These are phyloP conservation scores for Drosophila seguyi DNA, from an alignment of 1,140 invertebrate species.

Conservation along the genomic window DNA sequence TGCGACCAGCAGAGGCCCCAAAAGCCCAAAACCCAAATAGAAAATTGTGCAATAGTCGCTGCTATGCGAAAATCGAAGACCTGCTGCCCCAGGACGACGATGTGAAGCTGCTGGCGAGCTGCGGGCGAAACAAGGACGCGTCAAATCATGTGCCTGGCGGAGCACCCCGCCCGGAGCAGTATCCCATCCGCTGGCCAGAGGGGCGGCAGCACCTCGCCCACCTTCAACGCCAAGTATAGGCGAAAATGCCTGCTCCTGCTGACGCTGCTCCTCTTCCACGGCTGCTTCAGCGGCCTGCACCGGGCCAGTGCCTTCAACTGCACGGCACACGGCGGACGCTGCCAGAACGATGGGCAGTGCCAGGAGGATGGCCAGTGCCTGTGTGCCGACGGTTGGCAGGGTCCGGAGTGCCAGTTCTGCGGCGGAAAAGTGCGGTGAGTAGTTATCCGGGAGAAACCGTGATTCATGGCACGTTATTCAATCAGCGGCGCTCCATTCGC, in stretches of 20 bases:
- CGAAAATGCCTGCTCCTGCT: constrained; percentile 81
- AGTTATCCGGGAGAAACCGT: constrained; percentile 2
- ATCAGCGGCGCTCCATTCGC: constrained; percentile 29
- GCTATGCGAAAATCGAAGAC: constrained; percentile 68
- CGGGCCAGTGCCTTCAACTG: constrained; percentile 81
- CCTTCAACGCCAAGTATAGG: constrained; percentile 84
- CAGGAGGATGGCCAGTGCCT: constrained; percentile 93
- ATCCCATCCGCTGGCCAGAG: constrained; percentile 39
- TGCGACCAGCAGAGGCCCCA: constrained; percentile 18
- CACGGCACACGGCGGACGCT: constrained; percentile 85
- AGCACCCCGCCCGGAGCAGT: constrained; percentile 63
- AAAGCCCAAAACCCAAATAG: constrained; percentile 27
- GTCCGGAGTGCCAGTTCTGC: constrained; percentile 94
- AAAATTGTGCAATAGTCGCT: constrained; percentile 64
- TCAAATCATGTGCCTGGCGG: constrained; percentile 74
- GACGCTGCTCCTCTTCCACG: constrained; percentile 70
- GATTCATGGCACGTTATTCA: constrained; percentile 58
- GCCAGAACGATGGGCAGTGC: constrained; percentile 91
- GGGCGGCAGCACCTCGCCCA: constrained; percentile 63
- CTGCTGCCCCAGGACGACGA: constrained; percentile 61
- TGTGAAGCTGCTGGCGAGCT: constrained; percentile 62
- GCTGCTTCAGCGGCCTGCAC: constrained; percentile 74
- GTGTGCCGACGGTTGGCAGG: constrained; percentile 96
- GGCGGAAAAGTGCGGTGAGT: constrained; percentile 95
- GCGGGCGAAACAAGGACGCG: constrained; percentile 55